Evolutionary conservation across 2,888 invertebrate genomes (phyloP), one percentile per base, ranked within the genome.

Genomic region (Cotesia congregata): DNA sequence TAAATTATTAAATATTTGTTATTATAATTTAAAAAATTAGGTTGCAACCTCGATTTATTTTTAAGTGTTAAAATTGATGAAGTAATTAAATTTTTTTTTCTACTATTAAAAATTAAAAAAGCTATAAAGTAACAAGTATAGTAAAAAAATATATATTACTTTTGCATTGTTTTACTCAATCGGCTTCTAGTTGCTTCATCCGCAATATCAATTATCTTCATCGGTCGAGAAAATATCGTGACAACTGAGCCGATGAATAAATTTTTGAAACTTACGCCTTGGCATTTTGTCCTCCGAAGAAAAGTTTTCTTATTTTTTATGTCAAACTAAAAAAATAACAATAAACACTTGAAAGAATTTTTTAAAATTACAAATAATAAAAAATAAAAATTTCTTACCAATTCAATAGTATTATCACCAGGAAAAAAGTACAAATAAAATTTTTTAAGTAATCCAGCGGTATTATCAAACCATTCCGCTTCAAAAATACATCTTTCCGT

Each of bases 381-480:
- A 59, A 70, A 70, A 39, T 41, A 70, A 12, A 38, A n/a, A 72
- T 20, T 50, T 87, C 91, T 89, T 90, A 94, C 94, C 90, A 98
- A 92, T 91, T 97, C 97, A 40, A 97, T 90, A 0, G 95, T 94
- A 83, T 93, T 93, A 87, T 97, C 97, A 70, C 91, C 91, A 1
- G 94, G 93, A 88, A 93, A 96, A 87, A 92, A 97, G 83, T 94
- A 94, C 69, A 97, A 90, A 84, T 93, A 92, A 88, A 96, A 97
- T 79, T 93, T 93, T 83, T 95, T 93, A 30, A 93, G 90, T 15
- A 95, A 91, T 62, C 93, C 93, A 0, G 96, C 94, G 84, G 95
- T 93, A 82, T 93, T 93, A 87, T 97, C 97, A 86, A 94, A 96
- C 97, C 97, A 98, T 90, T 97, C 96, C 1, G 95, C 95, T 77